Conservation (phyloP, 1,140 invertebrate genomes). For the Psix sp. region DNA sequence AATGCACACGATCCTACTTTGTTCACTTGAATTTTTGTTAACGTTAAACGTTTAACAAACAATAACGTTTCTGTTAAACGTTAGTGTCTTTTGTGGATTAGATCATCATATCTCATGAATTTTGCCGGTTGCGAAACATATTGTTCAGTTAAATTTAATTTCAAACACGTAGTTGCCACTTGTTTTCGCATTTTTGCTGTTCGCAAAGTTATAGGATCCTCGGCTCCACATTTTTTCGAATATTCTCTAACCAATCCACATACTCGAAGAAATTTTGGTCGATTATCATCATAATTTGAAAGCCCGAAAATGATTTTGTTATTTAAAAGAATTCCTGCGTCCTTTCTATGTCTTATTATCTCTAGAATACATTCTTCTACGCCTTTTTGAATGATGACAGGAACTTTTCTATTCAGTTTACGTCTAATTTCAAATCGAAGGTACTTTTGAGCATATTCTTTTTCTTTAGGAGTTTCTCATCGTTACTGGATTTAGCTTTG, state of each 20-base stretch:
- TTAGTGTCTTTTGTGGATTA: slow-evolving; percentile 26
- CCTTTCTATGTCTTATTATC: slow-evolving; percentile 20
- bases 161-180: slow-evolving; percentile 32
- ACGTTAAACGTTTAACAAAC: too few species aligned
- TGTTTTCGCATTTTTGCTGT: slow-evolving; percentile 32
- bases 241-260: slow-evolving; percentile 30
- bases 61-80: slow-evolving; percentile 20
- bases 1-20: too few species aligned
- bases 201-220: slow-evolving; percentile 21
- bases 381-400: slow-evolving; percentile 23
- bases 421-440: slow-evolving; percentile 28
- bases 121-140: slow-evolving; percentile 16
- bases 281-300: slow-evolving; percentile 14
- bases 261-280: slow-evolving; percentile 30
- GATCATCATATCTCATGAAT: slow-evolving; percentile 23
- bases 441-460: slow-evolving; percentile 30
- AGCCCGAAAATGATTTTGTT: slow-evolving; percentile 46
- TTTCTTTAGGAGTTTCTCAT: slow-evolving; percentile 4
- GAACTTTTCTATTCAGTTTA: slow-evolving; percentile 34
- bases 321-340: slow-evolving; percentile 12
- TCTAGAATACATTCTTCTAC: slow-evolving; percentile 2
- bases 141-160: slow-evolving; percentile 21
- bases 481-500: slow-evolving; percentile 11
- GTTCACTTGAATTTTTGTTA: too few species aligned
- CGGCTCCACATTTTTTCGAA: slow-evolving; percentile 23